Conservation (phyloP, 2,888 invertebrate genomes). For the Candidula unifasciata region DNA sequence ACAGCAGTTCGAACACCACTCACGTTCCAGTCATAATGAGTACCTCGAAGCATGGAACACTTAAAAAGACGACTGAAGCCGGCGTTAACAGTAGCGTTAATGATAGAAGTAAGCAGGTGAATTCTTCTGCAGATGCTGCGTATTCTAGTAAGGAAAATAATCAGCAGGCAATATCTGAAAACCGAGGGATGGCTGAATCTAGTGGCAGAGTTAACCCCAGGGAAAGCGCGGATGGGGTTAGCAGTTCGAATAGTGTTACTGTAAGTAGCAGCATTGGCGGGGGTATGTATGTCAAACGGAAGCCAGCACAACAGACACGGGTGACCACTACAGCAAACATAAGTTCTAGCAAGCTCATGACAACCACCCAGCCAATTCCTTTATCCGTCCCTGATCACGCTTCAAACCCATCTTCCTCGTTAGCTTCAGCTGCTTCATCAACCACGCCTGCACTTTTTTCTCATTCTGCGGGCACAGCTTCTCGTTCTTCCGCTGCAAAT, state of each 20-base stretch:
- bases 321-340: slow-evolving; percentile 41
- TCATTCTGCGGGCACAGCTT: not conserved
- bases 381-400: slow-evolving; percentile 28
- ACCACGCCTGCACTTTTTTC: not conserved
- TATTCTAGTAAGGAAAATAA: not conserved
- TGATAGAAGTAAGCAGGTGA: not conserved
- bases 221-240: not conserved
- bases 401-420: not conserved
- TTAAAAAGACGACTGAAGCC: not conserved
- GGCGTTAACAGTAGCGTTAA: not conserved
- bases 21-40: slow-evolving; percentile 31
- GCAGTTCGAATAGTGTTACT: not conserved
- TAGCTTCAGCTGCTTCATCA: not conserved
- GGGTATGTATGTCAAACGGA: slow-evolving; percentile 47
- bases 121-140: not conserved
- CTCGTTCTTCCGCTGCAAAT: slow-evolving; percentile 5
- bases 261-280: slow-evolving; percentile 15
- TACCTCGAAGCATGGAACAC: not conserved
- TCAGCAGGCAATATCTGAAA: not conserved
- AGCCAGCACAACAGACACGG: slow-evolving; percentile 17
- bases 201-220: not conserved
- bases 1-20: not conserved
- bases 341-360: slow-evolving; percentile 9
- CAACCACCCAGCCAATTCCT: not conserved
- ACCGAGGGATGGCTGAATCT: not conserved